A percentile compares a stretch with the other conserved stretches of the same genome.
phyloP scores from a whole-genome alignment of 2,113 vertebrate genomes.

The mouse (Mus musculus) region GRCm39 chr5:26396001-26396500 shows the following conservation, averaged over 20 bases:
- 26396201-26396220: not conserved
- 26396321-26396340: not conserved
- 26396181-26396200: not conserved
- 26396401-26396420: not conserved
- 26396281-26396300: not conserved
- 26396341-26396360: not conserved
- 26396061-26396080: slow-evolving; percentile 69
- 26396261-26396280: not conserved
- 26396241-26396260: not conserved
- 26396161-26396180: not conserved
- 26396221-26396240: too few species aligned
- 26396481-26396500: too few species aligned
- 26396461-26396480: accelerated
- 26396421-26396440: not conserved
- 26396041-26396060: slow-evolving; percentile 80
- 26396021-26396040: slow-evolving; percentile 80
- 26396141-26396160: not conserved
- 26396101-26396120: not conserved
- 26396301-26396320: not conserved
- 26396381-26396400: not conserved
- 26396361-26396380: not conserved
- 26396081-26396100: slow-evolving; percentile 74
- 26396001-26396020: slow-evolving; percentile 77
- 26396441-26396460: not conserved
- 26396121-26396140: slow-evolving; percentile 30